These are phyloP conservation scores for Brachyopa scutellaris DNA, from an alignment of 2,888 invertebrate genomes.

Conservation along the genomic window DNA sequence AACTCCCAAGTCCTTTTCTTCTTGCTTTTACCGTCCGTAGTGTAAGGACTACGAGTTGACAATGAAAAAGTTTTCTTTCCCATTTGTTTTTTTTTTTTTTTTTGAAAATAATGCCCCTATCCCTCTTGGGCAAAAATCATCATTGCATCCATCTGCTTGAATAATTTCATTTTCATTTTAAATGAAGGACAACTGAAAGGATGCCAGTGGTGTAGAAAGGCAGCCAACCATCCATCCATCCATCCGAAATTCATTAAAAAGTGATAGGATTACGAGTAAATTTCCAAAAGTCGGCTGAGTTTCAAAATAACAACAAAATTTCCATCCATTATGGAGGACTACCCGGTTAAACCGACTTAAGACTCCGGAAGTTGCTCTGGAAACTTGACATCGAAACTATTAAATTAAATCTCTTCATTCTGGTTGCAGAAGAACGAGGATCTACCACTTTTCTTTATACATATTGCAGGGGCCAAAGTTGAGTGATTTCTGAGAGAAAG, in stretches of 20 bases:
- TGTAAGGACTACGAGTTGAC: too few relatives aligned
- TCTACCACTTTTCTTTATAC: conserved; percentile 1
- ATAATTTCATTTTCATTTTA: conserved; percentile 55
- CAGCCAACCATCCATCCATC: conserved; percentile 10
- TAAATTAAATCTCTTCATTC: background rate
- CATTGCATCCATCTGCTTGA: conserved; percentile 18
- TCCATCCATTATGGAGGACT: background rate
- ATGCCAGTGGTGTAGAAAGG: background rate
- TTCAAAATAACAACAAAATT: background rate
- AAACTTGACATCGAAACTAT: background rate
- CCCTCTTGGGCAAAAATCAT: background rate
- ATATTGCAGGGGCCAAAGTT: background rate
- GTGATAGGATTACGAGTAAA: conserved; percentile 21
- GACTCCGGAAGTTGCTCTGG: background rate
- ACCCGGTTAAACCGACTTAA: background rate
- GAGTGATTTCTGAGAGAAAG: background rate
- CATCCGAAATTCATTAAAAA: conserved; percentile 41
- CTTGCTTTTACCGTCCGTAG: too few relatives aligned
- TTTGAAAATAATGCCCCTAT: background rate
- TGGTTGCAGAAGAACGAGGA: background rate
- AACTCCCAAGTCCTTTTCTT: background rate
- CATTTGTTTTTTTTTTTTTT: too few relatives aligned
- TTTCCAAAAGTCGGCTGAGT: conserved; percentile 8
- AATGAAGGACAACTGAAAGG: conserved; percentile 26
- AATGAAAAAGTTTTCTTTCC: conserved; percentile 1